These are phyloP conservation scores for Bos indicus DNA, from an alignment of 2,113 vertebrate species.

Conservation along the genomic window DNA sequence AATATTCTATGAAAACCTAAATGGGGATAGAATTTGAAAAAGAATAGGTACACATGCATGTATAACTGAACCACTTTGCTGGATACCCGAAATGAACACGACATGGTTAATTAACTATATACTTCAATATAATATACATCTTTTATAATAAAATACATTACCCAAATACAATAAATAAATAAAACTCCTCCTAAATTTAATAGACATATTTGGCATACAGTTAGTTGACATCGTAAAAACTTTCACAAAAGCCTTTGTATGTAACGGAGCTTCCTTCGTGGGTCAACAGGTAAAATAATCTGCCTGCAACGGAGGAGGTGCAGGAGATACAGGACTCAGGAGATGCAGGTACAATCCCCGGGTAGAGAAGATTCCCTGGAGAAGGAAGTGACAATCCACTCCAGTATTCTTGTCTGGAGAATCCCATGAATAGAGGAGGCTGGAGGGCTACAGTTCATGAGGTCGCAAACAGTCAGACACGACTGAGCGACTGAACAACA, in stretches of 20 bases:
- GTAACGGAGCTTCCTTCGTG: background rate
- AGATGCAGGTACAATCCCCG: background rate
- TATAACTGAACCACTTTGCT: background rate
- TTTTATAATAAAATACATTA: background rate
- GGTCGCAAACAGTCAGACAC: background rate
- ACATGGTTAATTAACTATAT: background rate
- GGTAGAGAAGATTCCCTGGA: background rate
- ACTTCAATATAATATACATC: background rate
- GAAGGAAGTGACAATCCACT: background rate
- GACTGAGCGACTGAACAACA: fast-evolving
- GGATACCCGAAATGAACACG: background rate
- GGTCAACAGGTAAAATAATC: background rate
- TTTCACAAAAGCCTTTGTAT: background rate
- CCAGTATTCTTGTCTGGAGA: background rate
- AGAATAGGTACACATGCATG: background rate
- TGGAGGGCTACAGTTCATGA: background rate
- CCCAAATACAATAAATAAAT: background rate
- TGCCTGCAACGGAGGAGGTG: background rate
- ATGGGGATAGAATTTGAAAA: background rate
- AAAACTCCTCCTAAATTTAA: background rate
- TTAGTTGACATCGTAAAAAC: background rate
- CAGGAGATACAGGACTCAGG: background rate
- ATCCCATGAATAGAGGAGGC: background rate
- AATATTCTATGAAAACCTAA: background rate
- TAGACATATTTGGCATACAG: background rate